A percentile compares a stretch with the other conserved stretches of the same genome.
phyloP scores from a whole-genome alignment of 2,888 invertebrate genomes.

The Ornithoptera alexandrae region DNA sequence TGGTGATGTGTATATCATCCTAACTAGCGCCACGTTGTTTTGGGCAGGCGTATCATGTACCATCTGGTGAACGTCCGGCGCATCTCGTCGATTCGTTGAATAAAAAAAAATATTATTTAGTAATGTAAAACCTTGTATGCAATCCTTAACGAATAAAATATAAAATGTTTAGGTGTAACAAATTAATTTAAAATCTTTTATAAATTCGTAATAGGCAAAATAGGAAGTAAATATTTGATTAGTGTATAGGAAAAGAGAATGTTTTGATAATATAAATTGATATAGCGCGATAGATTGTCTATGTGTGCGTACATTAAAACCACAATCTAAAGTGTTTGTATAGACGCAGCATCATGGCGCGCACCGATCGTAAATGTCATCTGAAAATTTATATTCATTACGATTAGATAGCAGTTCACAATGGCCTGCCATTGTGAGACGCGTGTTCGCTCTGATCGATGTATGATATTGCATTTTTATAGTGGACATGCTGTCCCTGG shows the following conservation, averaged over 20 bases:
- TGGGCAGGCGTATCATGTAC: no score
- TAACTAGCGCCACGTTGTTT: no score
- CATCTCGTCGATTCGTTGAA: no score
- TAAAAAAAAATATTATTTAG: no score
- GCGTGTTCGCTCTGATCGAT: constrained; percentile 70
- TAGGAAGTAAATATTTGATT: constrained; percentile 41
- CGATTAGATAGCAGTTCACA: constrained; percentile 77
- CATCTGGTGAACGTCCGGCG: no score
- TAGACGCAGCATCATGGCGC: constrained; percentile 72
- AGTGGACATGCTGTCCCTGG: constrained; percentile 50
- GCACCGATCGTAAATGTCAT: constrained; percentile 78
- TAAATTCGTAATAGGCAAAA: not conserved
- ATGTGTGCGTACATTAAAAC: constrained; percentile 66
- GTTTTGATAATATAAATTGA: constrained; percentile 66
- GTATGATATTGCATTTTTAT: constrained; percentile 73
- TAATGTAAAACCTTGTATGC: no score
- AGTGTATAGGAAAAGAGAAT: constrained; percentile 57
- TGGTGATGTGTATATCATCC: no score
- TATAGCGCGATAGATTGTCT: constrained; percentile 47
- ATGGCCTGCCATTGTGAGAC: constrained; percentile 70
- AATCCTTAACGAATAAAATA: no score
- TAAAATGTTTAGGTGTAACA: no score
- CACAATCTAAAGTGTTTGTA: constrained; percentile 66
- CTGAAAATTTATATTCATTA: constrained; percentile 80
- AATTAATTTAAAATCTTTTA: no score